Evolutionary conservation across 2,888 invertebrate genomes (phyloP).

Genomic region (Machimus rusticus): DNA sequence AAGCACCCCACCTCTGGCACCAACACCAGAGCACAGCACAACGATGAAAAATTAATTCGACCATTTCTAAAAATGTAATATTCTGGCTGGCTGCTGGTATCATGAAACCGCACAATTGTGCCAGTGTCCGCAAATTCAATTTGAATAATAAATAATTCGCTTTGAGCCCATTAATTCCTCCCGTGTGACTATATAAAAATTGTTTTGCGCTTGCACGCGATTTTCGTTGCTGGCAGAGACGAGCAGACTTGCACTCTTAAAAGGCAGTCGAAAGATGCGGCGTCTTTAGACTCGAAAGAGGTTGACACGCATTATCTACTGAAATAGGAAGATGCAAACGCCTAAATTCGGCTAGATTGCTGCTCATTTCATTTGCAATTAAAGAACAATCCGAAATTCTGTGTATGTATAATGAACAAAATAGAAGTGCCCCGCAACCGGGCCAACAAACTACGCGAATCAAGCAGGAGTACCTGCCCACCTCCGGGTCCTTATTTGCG

Average conservation of each 20-base stretch:
- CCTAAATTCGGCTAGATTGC: neutral
- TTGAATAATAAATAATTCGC: conserved; percentile 13
- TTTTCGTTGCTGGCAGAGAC: neutral
- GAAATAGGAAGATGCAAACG: neutral
- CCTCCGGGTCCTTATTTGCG: neutral
- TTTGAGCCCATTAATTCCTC: neutral
- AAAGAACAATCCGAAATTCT: conserved; percentile 22
- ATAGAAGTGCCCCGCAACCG: neutral
- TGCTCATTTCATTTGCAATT: conserved; percentile 33
- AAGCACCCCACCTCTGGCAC: neutral
- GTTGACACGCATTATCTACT: neutral
- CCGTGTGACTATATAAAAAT: neutral
- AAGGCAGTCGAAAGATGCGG: neutral
- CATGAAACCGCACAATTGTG: conserved; percentile 13
- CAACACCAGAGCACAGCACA: neutral
- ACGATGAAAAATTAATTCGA: conserved; percentile 11
- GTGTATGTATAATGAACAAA: conserved; percentile 30
- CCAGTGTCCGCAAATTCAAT: neutral
- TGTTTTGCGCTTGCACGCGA: neutral
- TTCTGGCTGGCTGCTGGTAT: neutral
- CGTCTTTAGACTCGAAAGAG: neutral
- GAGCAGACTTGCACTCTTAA: neutral
- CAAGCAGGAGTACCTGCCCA: neutral
- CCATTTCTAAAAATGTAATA: conserved; percentile 16
- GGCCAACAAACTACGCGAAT: neutral